These are phyloP conservation scores for Bos indicus DNA, from an alignment of 2,113 vertebrate genomes.

Conservation along the genomic window DNA sequence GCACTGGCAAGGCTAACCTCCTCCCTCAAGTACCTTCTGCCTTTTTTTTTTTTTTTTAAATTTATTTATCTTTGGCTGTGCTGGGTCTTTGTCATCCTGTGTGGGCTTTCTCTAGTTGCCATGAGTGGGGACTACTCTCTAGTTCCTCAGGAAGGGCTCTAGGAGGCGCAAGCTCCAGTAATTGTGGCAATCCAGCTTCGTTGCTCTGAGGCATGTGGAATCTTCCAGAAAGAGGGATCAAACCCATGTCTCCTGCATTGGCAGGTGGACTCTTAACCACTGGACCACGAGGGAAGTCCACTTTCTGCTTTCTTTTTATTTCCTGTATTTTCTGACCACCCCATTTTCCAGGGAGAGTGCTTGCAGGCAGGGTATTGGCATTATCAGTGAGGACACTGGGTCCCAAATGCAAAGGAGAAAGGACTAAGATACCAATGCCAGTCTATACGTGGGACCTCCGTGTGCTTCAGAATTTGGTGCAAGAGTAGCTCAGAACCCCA, in stretches of 20 bases:
- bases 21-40: background rate
- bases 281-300: background rate
- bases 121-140: background rate
- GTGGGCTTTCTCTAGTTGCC: background rate
- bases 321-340: background rate
- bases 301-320: background rate
- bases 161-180: background rate
- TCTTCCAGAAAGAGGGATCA: background rate
- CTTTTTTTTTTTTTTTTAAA: background rate
- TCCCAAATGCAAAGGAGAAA: background rate
- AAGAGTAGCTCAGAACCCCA: background rate
- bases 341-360: background rate
- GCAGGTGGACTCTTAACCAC: background rate
- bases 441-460: background rate
- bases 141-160: background rate
- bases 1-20: background rate
- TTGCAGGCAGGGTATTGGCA: background rate
- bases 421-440: rapidly evolving
- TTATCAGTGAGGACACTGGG: background rate
- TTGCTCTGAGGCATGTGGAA: background rate
- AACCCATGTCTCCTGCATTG: background rate
- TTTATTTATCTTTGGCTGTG: background rate
- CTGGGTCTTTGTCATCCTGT: background rate
- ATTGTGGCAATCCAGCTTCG: background rate
- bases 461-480: background rate